Evolutionary conservation across 2,797 vertebrate genomes (phyloP).

Genomic region (Cephalopachus bancanus): DNA sequence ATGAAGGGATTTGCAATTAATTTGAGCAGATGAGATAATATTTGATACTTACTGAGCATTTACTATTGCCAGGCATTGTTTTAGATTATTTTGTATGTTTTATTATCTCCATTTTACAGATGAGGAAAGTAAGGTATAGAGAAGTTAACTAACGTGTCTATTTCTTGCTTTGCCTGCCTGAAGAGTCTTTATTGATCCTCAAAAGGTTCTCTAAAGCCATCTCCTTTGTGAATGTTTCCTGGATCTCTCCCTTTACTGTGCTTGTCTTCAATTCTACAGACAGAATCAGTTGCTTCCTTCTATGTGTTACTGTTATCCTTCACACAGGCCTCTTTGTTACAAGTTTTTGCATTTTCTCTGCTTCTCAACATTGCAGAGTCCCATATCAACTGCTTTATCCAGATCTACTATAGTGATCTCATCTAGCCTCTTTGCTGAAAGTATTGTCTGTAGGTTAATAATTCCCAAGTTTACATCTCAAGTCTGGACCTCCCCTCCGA

Average conservation of each 20-base stretch:
- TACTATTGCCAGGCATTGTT: background rate
- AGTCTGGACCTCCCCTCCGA: background rate
- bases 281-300: background rate
- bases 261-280: background rate
- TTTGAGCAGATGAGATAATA: background rate
- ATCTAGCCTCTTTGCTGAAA: background rate
- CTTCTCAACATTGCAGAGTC: background rate
- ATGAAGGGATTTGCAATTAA: background rate
- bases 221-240: background rate
- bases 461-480: background rate
- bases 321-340: background rate
- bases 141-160: background rate
- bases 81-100: background rate
- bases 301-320: background rate
- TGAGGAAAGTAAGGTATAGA: slow-evolving; percentile 20
- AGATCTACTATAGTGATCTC: background rate
- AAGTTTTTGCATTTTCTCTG: background rate
- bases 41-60: background rate
- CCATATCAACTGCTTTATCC: background rate
- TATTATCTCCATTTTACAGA: slow-evolving; percentile 33
- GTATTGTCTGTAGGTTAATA: background rate
- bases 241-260: background rate
- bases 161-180: slow-evolving; percentile 41
- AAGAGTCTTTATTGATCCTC: slow-evolving; percentile 27
- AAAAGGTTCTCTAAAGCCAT: background rate